Conservation (phyloP, 2,888 invertebrate species). For the Microctonus aethiopoides region DNA sequence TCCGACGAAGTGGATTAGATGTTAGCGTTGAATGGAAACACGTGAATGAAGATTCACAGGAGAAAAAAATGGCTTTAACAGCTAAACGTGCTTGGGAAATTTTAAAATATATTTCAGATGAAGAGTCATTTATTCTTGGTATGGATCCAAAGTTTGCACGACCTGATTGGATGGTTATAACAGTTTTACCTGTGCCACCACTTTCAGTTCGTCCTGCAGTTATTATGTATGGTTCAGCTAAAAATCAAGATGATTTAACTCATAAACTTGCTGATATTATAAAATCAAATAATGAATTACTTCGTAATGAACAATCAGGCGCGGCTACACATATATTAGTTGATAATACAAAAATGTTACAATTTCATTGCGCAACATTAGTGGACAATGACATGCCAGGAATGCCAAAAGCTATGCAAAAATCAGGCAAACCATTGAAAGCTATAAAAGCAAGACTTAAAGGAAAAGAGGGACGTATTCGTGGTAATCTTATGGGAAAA, state of each 20-base stretch:
- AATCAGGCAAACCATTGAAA: constrained; percentile 98
- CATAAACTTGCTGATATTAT: constrained; percentile 99
- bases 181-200: constrained; percentile 97
- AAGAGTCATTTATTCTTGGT: constrained; percentile 91
- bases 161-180: constrained; percentile 99
- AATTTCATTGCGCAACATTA: constrained; percentile 98
- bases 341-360: constrained; percentile 97
- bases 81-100: constrained; percentile 99
- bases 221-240: constrained; percentile 98
- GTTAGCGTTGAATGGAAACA: constrained; percentile 98
- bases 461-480: constrained; percentile 98
- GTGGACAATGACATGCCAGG: constrained; percentile 99
- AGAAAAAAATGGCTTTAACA: constrained; percentile 91
- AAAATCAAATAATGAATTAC: constrained; percentile 96
- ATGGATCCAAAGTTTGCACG: constrained; percentile 98
- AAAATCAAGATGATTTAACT: constrained; percentile 98
- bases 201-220: constrained; percentile 96
- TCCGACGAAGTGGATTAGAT: constrained; percentile 90
- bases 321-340: constrained; percentile 97
- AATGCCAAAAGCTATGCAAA: constrained; percentile 97
- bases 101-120: constrained; percentile 94
- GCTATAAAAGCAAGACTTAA: constrained; percentile 96
- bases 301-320: constrained; percentile 94
- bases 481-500: constrained; percentile 99
- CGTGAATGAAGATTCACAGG: constrained; percentile 97